A percentile compares a stretch with the other conserved stretches of the same genome.
Conservation (phyloP, 2,888 invertebrate species). For the Cryptocheilus praepositus region DNA sequence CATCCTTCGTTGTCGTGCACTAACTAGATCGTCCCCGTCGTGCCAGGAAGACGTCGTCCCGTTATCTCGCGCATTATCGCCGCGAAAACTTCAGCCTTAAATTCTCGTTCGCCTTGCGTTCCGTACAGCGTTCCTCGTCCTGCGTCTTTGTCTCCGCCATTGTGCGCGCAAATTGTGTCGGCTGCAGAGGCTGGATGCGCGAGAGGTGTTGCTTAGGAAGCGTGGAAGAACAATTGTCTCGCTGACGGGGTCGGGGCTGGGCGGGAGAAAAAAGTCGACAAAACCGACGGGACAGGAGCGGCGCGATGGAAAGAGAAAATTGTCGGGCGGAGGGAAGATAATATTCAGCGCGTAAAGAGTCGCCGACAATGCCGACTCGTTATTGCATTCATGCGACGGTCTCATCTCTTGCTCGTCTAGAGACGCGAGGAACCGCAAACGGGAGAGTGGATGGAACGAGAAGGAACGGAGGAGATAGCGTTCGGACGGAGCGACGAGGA, state of each 20-base stretch:
- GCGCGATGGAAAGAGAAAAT: slow-evolving; percentile 19
- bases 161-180: slow-evolving; percentile 15
- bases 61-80: slow-evolving; percentile 16
- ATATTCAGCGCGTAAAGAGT: slow-evolving; percentile 49
- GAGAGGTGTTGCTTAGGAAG: slow-evolving; percentile 14
- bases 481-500: not conserved
- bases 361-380: slow-evolving; percentile 55
- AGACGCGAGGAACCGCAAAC: slow-evolving; percentile 21
- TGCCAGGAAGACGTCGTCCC: too few species aligned
- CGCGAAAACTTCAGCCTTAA: slow-evolving; percentile 14
- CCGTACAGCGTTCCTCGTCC: not conserved
- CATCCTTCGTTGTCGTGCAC: too few species aligned
- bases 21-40: too few species aligned
- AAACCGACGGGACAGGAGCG: not conserved
- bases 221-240: slow-evolving; percentile 18
- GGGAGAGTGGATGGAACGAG: slow-evolving; percentile 2
- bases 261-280: slow-evolving; percentile 14
- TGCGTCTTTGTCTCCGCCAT: slow-evolving; percentile 10
- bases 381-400: slow-evolving; percentile 54
- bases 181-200: slow-evolving; percentile 5
- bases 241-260: not conserved
- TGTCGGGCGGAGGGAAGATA: slow-evolving; percentile 48
- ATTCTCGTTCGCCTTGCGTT: not conserved
- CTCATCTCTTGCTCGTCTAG: slow-evolving; percentile 33
- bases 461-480: not conserved